Conservation (phyloP, 1,140 invertebrate species). For the Heterodera carotae region DNA sequence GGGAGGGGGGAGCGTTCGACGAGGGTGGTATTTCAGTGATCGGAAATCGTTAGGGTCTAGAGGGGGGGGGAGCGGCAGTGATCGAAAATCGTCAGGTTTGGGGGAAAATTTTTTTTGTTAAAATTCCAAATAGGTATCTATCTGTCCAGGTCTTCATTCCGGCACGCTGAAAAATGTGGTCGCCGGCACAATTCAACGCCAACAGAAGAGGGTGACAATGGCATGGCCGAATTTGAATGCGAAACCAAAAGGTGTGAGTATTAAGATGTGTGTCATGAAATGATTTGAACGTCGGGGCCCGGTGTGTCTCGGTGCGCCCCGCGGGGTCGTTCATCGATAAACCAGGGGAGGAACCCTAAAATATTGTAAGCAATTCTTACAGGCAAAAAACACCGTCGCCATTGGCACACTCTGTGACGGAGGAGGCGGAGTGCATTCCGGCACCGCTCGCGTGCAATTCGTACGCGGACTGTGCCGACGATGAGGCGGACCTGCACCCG, state of each 20-base stretch:
- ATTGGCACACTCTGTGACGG: background rate
- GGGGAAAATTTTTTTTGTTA: too few species aligned
- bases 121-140: background rate
- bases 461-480: slow-evolving; percentile 40
- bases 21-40: too few species aligned
- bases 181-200: background rate
- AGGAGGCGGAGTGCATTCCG: slow-evolving; percentile 35
- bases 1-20: too few species aligned
- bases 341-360: too few species aligned
- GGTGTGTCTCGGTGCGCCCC: too few species aligned
- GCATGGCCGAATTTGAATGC: background rate
- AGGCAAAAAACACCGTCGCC: background rate
- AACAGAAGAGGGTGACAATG: background rate
- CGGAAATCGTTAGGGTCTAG: too few species aligned
- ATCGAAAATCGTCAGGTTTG: too few species aligned
- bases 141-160: slow-evolving; percentile 9
- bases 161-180: background rate
- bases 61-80: too few species aligned
- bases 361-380: slow-evolving; percentile 15
- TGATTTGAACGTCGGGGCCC: too few species aligned
- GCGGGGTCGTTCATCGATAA: too few species aligned
- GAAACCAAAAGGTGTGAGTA: background rate
- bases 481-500: slow-evolving; percentile 22
- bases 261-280: too few species aligned
- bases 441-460: slow-evolving; percentile 34